Evolutionary conservation across 35 echinoderm and acorn worm genomes (phyloP).

Genomic region (Patiria miniata): DNA sequence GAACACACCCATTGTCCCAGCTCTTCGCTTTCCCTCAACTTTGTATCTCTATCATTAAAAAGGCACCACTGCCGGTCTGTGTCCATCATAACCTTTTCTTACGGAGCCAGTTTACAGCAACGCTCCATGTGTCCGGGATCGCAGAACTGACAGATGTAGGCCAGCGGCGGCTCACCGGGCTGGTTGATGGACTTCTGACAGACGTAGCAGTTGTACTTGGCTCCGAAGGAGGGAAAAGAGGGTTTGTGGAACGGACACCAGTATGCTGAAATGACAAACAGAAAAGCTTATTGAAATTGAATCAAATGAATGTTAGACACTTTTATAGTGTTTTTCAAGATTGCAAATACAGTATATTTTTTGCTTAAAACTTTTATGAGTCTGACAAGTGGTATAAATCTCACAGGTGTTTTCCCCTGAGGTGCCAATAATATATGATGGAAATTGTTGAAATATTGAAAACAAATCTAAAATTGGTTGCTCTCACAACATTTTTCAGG

Average conservation of each 20-base stretch:
- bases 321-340: too few relatives aligned
- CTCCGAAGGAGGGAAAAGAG: background rate
- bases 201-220: constrained; percentile 32
- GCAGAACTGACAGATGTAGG: constrained; percentile 53
- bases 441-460: too few relatives aligned
- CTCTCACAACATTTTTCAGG: too few relatives aligned
- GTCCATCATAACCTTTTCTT: background rate
- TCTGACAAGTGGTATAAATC: background rate
- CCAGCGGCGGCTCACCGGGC: constrained; percentile 20
- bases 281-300: background rate
- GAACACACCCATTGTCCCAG: too few relatives aligned
- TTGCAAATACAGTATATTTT: too few relatives aligned
- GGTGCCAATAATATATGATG: too few relatives aligned
- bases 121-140: constrained; percentile 23
- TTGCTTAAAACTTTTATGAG: background rate
- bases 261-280: constrained; percentile 30
- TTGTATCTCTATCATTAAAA: too few relatives aligned
- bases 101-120: constrained; percentile 41
- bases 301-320: too few relatives aligned
- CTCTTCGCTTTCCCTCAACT: too few relatives aligned
- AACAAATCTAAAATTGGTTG: too few relatives aligned
- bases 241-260: constrained; percentile 29
- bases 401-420: background rate
- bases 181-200: constrained; percentile 35
- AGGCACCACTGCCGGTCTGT: too few relatives aligned